Evolutionary conservation across 1,140 invertebrate species (phyloP).

Genomic region (Delia radicum): DNA sequence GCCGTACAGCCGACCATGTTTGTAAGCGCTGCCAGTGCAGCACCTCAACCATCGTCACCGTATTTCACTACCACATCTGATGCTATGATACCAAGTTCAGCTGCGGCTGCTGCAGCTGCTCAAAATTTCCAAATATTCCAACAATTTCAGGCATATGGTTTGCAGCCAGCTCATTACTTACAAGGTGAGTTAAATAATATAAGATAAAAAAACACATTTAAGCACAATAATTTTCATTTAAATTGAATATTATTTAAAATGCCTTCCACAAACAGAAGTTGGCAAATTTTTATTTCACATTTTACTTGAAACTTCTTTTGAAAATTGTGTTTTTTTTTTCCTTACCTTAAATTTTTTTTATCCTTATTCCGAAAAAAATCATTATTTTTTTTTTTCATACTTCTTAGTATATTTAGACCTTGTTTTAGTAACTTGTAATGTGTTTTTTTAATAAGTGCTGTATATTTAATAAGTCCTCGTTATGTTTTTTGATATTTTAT

Average conservation of each 20-base stretch:
- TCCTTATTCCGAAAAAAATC: not conserved
- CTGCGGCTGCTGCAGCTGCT: conserved; percentile 62
- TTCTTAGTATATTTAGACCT: not conserved
- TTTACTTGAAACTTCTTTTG: not conserved
- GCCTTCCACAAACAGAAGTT: not conserved
- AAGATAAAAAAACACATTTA: too few species aligned
- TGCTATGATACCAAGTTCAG: conserved; percentile 40
- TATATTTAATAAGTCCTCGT: not conserved
- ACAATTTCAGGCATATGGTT: conserved; percentile 72
- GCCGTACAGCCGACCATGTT: conserved; percentile 52
- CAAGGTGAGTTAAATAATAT: conserved; percentile 58
- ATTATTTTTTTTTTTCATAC: not conserved
- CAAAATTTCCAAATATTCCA: conserved; percentile 73
- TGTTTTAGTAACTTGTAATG: not conserved
- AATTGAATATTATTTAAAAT: not conserved
- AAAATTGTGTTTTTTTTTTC: not conserved
- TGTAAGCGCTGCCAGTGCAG: conserved; percentile 43
- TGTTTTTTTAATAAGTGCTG: not conserved
- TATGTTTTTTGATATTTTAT: too few species aligned
- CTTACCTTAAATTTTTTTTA: not conserved
- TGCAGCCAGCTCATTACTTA: conserved; percentile 72
- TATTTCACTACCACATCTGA: conserved; percentile 34
- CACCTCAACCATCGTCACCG: conserved; percentile 30
- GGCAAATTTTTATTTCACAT: not conserved
- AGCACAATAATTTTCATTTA: not conserved